Conservation (phyloP, 2,113 vertebrate species). For the Morone saxatilis region DNA sequence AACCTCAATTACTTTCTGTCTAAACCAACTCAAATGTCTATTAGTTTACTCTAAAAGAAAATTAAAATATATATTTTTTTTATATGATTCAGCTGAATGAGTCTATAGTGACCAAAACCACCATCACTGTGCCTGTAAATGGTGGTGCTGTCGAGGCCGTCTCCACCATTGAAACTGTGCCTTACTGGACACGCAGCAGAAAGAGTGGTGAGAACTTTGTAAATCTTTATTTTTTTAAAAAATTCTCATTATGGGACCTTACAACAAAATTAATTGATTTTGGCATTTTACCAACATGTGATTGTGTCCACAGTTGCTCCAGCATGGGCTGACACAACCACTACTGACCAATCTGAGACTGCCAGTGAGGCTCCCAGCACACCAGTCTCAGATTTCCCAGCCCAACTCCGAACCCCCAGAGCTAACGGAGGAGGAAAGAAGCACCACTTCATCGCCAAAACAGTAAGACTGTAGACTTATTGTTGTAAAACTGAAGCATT, state of each 20-base stretch:
- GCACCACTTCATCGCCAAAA: slow-evolving; percentile 92
- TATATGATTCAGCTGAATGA: slow-evolving; percentile 87
- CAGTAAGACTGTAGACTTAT: slow-evolving; percentile 77
- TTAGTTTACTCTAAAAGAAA: background rate
- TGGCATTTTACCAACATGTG: background rate
- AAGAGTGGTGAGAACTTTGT: slow-evolving; percentile 83
- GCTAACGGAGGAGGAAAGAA: slow-evolving; percentile 82
- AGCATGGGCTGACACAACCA: slow-evolving; percentile 77
- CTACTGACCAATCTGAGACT: slow-evolving; percentile 81
- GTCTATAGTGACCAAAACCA: slow-evolving; percentile 93
- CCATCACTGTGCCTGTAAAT: slow-evolving; percentile 89
- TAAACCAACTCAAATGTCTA: background rate
- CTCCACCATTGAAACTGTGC: slow-evolving; percentile 92
- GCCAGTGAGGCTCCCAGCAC: slow-evolving; percentile 79
- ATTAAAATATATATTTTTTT: background rate
- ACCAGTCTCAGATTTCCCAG: slow-evolving; percentile 56
- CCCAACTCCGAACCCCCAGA: slow-evolving; percentile 75
- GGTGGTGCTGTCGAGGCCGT: slow-evolving; percentile 92
- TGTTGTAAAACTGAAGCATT: background rate
- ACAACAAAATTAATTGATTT: background rate
- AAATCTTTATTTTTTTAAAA: background rate
- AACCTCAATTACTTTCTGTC: no score
- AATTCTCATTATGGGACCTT: background rate
- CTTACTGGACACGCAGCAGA: slow-evolving; percentile 82
- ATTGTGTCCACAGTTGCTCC: slow-evolving; percentile 35